Percentiles rank a stretch among this genome's conserved stretches.
These are phyloP conservation scores for Caradrina kadenii DNA, from an alignment of 2,888 invertebrate species.

Conservation along the genomic window DNA sequence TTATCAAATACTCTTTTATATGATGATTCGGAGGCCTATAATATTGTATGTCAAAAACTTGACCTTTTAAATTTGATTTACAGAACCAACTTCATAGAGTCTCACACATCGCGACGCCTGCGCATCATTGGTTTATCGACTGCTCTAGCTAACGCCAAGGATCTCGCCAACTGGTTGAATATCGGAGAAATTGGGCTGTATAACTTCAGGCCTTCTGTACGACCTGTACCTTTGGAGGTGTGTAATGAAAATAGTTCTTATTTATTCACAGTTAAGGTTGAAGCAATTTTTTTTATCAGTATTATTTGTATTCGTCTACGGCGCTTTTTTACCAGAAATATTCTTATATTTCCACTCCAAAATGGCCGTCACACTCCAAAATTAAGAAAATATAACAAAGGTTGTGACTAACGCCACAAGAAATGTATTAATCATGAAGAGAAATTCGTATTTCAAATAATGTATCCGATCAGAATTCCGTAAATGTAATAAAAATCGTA, in stretches of 20 bases:
- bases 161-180: conserved; percentile 98
- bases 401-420: too few species aligned
- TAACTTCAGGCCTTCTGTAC: conserved; percentile 99
- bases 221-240: conserved; percentile 98
- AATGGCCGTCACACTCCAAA: too few species aligned
- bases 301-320: too few species aligned
- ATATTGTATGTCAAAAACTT: neutral
- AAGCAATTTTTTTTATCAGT: neutral
- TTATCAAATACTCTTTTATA: too few species aligned
- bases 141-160: conserved; percentile 98
- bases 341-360: too few species aligned
- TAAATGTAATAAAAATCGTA: too few species aligned
- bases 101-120: conserved; percentile 95
- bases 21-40: too few species aligned
- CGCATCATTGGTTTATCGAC: conserved; percentile 99
- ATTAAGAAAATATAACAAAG: too few species aligned
- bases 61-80: conserved; percentile 14
- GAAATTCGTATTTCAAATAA: too few species aligned
- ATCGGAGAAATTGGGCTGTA: conserved; percentile 97
- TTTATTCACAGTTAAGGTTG: neutral
- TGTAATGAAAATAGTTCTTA: neutral
- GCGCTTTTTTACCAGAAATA: too few species aligned
- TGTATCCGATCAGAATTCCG: too few species aligned
- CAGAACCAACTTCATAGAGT: conserved; percentile 98
- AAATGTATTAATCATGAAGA: too few species aligned